These are phyloP conservation scores for Montipora efflorescens DNA, from an alignment of 64 coral and sea anemone species.

Conservation along the genomic window DNA sequence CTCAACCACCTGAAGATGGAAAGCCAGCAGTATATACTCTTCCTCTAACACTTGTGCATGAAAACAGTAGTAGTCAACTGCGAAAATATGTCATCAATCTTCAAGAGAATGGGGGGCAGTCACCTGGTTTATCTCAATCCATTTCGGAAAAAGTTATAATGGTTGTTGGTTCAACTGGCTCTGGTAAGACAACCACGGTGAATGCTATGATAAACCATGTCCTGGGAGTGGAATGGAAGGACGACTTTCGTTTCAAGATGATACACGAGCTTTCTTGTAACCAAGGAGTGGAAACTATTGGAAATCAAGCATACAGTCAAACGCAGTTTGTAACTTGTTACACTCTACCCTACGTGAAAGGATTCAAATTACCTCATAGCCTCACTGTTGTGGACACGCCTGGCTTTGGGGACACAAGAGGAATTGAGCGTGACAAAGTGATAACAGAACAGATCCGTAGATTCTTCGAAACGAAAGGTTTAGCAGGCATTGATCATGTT, in stretches of 20 bases:
- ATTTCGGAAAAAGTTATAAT: constrained; percentile 55
- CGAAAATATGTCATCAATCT: constrained; percentile 17
- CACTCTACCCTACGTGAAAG: constrained; percentile 47
- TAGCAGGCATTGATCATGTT: constrained; percentile 68
- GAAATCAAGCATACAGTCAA: constrained; percentile 54
- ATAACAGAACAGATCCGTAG: constrained; percentile 47
- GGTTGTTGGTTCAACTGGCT: constrained; percentile 54
- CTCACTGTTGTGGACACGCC: constrained; percentile 46
- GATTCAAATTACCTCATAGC: constrained; percentile 37
- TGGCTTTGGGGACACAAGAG: constrained; percentile 19
- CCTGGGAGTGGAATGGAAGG: constrained; percentile 47
- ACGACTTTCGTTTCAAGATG: constrained; percentile 64
- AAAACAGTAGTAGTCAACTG: constrained; percentile 3
- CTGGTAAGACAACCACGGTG: constrained; percentile 36
- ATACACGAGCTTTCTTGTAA: constrained; percentile 62
- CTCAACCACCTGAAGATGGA: constrained; percentile 16
- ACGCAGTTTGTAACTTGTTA: constrained; percentile 60
- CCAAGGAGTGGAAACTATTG: constrained; percentile 38
- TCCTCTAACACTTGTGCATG: constrained; percentile 23
- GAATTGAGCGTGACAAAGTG: constrained; percentile 46
- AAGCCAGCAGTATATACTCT: constrained; percentile 27
- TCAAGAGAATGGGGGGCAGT: neutral
- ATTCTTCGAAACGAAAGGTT: constrained; percentile 53
- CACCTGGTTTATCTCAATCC: neutral
- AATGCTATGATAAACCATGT: constrained; percentile 71